Evolutionary conservation across 2,797 vertebrate genomes (phyloP).

Genomic region (Xenopus petersii): DNA sequence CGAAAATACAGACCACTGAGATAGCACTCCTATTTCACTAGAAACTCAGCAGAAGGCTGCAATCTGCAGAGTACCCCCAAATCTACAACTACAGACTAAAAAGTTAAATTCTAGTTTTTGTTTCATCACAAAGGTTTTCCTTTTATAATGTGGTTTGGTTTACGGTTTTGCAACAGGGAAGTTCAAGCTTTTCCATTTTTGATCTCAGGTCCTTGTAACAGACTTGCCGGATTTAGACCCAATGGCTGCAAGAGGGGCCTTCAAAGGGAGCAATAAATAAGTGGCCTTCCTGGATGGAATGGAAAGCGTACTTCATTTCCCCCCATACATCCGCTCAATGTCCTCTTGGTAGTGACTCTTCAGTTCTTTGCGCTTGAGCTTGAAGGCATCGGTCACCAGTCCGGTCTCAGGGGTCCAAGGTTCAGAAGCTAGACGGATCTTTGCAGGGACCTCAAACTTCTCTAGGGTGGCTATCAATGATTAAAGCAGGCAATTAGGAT

Average conservation of each 20-base stretch:
- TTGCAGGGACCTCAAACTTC: slow-evolving; percentile 89
- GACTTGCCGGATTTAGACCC: slow-evolving; percentile 4
- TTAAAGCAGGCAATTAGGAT: background rate
- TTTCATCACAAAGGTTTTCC: slow-evolving; percentile 4
- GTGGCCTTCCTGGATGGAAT: slow-evolving; percentile 10
- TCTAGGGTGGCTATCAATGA: slow-evolving; percentile 79
- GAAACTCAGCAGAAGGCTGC: background rate
- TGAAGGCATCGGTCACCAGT: slow-evolving; percentile 93
- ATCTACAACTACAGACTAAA: background rate
- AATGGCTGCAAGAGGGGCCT: slow-evolving; percentile 22
- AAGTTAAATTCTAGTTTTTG: background rate
- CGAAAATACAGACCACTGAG: background rate
- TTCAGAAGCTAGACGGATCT: slow-evolving; percentile 86
- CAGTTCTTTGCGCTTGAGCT: slow-evolving; percentile 90
- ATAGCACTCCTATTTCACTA: background rate
- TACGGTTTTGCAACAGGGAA: slow-evolving; percentile 60
- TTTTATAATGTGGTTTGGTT: slow-evolving; percentile 48
- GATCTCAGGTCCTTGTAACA: slow-evolving; percentile 58
- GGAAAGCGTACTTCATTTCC: slow-evolving; percentile 64
- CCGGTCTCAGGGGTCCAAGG: slow-evolving; percentile 93
- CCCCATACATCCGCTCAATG: slow-evolving; percentile 89
- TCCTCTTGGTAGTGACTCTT: slow-evolving; percentile 82
- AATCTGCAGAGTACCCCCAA: background rate
- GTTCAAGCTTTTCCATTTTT: slow-evolving; percentile 71
- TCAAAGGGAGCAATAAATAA: slow-evolving; percentile 21